These are phyloP conservation scores for Protonemura montana DNA, from an alignment of 2,888 invertebrate genomes.

Conservation along the genomic window DNA sequence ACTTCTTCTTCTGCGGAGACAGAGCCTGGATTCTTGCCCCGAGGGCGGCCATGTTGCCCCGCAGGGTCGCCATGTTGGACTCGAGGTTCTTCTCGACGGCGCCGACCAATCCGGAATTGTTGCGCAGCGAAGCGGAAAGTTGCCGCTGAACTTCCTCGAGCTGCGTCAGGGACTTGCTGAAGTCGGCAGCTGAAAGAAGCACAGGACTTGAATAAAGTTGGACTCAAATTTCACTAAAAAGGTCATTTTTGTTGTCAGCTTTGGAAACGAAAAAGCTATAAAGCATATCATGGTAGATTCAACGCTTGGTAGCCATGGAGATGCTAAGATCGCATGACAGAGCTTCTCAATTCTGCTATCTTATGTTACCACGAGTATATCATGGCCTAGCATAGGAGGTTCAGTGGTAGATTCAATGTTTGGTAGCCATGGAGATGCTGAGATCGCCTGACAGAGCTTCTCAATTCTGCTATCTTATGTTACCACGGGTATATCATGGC, in stretches of 20 bases:
- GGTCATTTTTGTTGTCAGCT: too few species aligned
- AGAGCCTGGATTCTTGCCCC: conserved; percentile 74
- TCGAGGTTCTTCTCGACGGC: conserved; percentile 84
- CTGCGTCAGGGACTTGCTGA: conserved; percentile 83
- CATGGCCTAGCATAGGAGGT: too few species aligned
- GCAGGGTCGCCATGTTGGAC: conserved; percentile 78
- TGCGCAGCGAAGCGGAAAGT: conserved; percentile 74
- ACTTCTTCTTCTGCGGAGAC: conserved; percentile 53
- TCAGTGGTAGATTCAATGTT: too few species aligned
- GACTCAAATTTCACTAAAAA: too few species aligned
- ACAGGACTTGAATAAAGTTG: too few species aligned
- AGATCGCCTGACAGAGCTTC: too few species aligned
- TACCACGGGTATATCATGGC: too few species aligned
- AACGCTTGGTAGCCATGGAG: background rate
- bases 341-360: too few species aligned
- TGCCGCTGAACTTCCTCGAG: conserved; percentile 79
- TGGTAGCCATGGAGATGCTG: too few species aligned
- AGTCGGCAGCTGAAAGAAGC: conserved; percentile 78
- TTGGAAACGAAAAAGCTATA: background rate
- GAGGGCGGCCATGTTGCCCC: conserved; percentile 77
- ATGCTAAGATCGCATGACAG: too few species aligned
- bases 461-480: too few species aligned
- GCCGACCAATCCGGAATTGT: conserved; percentile 78
- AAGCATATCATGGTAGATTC: background rate
- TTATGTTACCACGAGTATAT: too few species aligned